Evolutionary conservation across 2,797 vertebrate genomes (phyloP).

Genomic region (Anabacerthia variegaticeps): DNA sequence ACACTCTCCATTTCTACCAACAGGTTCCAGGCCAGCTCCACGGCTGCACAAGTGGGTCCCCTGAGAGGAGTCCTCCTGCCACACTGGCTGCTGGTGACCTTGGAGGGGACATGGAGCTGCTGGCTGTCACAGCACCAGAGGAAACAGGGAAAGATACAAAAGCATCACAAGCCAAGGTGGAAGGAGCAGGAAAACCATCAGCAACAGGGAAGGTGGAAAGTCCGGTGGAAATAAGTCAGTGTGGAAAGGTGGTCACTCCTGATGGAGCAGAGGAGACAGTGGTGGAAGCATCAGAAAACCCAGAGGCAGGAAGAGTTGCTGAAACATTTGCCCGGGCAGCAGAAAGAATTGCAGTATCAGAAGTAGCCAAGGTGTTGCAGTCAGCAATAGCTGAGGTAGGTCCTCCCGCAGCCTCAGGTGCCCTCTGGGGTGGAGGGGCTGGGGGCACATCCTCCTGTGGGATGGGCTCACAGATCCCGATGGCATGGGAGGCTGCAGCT

Average conservation of each 20-base stretch:
- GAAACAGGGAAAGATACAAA: neutral
- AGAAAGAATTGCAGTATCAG: constrained; percentile 23
- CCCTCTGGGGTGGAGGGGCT: neutral
- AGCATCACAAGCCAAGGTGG: fast-evolving
- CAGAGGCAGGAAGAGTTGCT: neutral
- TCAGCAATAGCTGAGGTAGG: constrained; percentile 50
- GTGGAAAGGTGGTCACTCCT: neutral
- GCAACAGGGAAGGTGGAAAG: neutral
- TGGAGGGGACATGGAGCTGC: neutral
- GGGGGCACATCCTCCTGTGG: neutral
- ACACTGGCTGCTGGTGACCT: neutral
- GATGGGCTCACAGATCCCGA: fast-evolving
- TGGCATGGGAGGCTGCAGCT: neutral
- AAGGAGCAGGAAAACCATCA: neutral
- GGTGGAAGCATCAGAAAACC: neutral
- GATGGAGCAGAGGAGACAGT: fast-evolving
- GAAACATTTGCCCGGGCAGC: neutral
- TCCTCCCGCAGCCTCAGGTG: neutral
- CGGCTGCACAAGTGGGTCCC: fast-evolving
- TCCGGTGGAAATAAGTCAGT: neutral
- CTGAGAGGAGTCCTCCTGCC: neutral
- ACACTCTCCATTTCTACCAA: neutral
- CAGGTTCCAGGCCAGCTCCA: neutral
- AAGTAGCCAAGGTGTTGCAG: constrained; percentile 37
- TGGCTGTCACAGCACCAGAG: neutral